Evolutionary conservation across 2,113 vertebrate genomes (phyloP).

Genomic region (Stegostoma tigrinum): DNA sequence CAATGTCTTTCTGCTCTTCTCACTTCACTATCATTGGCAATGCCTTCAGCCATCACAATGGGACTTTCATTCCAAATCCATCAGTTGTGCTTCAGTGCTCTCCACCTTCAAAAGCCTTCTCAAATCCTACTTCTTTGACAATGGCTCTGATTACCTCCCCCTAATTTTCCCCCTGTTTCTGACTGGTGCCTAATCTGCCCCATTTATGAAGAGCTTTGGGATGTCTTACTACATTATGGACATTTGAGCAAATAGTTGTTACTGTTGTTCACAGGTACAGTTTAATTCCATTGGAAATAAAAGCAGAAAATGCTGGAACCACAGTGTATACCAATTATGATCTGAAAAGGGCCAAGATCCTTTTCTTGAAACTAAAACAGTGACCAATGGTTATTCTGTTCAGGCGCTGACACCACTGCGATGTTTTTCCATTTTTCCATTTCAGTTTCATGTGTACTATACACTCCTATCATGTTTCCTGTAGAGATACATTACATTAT

Average conservation of each 20-base stretch:
- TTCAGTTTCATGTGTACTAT: background rate
- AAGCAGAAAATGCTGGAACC: conserved; percentile 5
- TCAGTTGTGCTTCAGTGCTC: background rate
- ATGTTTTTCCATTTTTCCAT: background rate
- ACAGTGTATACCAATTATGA: background rate
- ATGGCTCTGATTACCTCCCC: conserved; percentile 27
- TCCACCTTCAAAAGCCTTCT: background rate
- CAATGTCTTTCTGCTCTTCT: background rate
- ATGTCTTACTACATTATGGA: background rate
- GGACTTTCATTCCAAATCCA: background rate
- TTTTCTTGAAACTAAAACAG: conserved; percentile 4
- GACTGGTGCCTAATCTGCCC: background rate
- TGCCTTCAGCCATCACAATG: background rate
- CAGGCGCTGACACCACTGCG: background rate
- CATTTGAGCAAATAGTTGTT: background rate
- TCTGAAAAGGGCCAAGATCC: background rate
- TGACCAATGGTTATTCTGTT: background rate
- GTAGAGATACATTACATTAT: background rate
- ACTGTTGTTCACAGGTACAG: conserved; percentile 17
- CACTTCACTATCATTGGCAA: background rate
- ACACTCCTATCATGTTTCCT: background rate
- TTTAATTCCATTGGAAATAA: background rate
- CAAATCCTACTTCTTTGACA: conserved; percentile 16
- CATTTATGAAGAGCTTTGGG: conserved; percentile 17
- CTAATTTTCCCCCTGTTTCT: background rate